Evolutionary conservation across 2,113 vertebrate genomes (phyloP).

Genomic region (Eulacestoma nigropectus): DNA sequence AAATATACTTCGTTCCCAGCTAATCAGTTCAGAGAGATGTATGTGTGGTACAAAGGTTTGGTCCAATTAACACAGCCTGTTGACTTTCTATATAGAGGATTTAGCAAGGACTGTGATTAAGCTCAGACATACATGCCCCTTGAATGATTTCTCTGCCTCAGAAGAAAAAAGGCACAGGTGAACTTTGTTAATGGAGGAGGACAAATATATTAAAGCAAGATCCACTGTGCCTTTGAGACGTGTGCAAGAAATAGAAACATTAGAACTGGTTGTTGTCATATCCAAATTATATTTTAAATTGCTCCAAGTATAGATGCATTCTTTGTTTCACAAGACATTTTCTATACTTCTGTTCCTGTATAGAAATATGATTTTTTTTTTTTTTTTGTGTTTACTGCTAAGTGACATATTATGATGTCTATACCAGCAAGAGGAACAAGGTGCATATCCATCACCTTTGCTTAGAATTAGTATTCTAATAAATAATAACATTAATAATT

Average conservation of each 20-base stretch:
- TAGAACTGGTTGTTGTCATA: neutral
- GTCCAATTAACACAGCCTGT: slow-evolving; percentile 9
- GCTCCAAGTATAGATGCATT: neutral
- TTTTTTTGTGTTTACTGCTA: neutral
- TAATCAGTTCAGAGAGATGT: neutral
- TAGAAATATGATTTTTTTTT: neutral
- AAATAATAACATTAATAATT: neutral
- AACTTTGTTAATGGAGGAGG: neutral
- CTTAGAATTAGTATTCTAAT: neutral
- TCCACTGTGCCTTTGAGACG: neutral
- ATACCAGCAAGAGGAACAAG: neutral
- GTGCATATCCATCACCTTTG: neutral
- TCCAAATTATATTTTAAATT: neutral
- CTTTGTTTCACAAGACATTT: neutral
- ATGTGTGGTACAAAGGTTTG: neutral
- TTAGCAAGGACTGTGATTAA: slow-evolving; percentile 11
- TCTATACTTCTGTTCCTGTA: neutral
- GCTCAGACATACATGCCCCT: neutral
- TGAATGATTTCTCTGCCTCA: neutral
- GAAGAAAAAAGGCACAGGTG: neutral
- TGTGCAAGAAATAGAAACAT: neutral
- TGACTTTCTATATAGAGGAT: neutral
- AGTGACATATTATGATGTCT: neutral
- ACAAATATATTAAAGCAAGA: neutral
- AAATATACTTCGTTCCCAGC: slow-evolving; percentile 11